Percentiles rank a stretch among this genome's conserved stretches.
Evolutionary conservation across 1,140 invertebrate genomes (phyloP).

Genomic region (Cataglyphis hispanica): DNA sequence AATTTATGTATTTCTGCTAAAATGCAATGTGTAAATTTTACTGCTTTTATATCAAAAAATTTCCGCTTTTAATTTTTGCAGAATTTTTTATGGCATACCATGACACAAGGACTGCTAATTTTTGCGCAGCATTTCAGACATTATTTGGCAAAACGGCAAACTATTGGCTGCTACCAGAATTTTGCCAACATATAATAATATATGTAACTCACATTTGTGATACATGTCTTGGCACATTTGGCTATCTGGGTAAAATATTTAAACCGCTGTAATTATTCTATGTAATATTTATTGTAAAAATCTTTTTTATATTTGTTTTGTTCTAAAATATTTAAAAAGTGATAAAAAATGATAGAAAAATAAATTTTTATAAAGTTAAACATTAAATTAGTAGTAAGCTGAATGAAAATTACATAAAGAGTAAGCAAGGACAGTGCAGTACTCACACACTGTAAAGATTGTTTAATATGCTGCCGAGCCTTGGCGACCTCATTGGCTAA

Average conservation of each 20-base stretch:
- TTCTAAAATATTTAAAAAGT: constrained; percentile 31
- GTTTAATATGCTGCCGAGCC: constrained; percentile 87
- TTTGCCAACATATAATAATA: too few species aligned
- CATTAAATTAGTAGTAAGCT: constrained; percentile 74
- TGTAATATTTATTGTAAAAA: not conserved
- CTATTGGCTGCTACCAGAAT: too few species aligned
- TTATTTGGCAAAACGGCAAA: too few species aligned
- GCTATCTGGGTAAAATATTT: not conserved
- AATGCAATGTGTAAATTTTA: too few species aligned
- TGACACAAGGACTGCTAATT: too few species aligned
- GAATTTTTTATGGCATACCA: too few species aligned
- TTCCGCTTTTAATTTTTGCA: too few species aligned
- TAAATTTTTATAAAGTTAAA: constrained; percentile 40
- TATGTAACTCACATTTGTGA: too few species aligned
- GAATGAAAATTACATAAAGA: constrained; percentile 67
- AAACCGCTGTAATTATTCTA: not conserved
- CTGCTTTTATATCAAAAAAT: too few species aligned
- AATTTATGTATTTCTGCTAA: too few species aligned
- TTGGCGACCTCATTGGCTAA: constrained; percentile 87
- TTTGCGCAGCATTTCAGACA: too few species aligned
- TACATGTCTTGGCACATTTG: too few species aligned
- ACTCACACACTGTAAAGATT: constrained; percentile 88
- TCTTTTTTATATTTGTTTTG: constrained; percentile 12
- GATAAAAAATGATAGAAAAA: constrained; percentile 36
- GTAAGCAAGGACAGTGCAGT: constrained; percentile 78